phyloP scores from a whole-genome alignment of 2,113 vertebrate genomes.

The Oceanites oceanicus region DNA sequence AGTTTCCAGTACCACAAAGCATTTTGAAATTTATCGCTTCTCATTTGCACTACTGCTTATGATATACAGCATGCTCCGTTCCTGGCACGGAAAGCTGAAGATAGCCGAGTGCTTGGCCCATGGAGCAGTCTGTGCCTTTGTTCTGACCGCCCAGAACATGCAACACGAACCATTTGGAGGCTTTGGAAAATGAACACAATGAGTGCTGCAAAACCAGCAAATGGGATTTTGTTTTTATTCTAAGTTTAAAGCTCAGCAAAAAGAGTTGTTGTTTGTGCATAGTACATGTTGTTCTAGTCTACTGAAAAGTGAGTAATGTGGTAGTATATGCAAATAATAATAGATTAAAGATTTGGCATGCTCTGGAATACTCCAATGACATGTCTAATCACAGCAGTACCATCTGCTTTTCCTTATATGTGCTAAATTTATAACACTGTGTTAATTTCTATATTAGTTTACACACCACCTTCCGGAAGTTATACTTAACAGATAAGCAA shows the following conservation, averaged over 20 bases:
- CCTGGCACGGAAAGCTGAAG: neutral
- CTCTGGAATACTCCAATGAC: neutral
- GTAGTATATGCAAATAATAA: neutral
- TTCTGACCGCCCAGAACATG: neutral
- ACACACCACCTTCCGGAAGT: neutral
- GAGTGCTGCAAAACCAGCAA: neutral
- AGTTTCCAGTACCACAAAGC: neutral
- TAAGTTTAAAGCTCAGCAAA: neutral
- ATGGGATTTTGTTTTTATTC: neutral
- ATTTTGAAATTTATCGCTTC: neutral
- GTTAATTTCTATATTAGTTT: slow-evolving; percentile 18
- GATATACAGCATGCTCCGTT: neutral
- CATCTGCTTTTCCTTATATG: slow-evolving; percentile 32
- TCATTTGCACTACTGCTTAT: neutral
- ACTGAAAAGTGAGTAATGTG: neutral
- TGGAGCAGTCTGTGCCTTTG: neutral
- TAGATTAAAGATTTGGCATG: slow-evolving; percentile 3
- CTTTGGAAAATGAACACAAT: neutral
- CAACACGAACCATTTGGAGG: neutral
- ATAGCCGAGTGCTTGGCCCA: accelerated
- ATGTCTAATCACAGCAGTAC: neutral
- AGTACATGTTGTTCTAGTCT: neutral
- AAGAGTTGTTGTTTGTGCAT: neutral
- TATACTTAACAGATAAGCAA: slow-evolving; percentile 39
- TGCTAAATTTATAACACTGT: slow-evolving; percentile 38